A percentile compares a stretch with the other conserved stretches of the same genome.
Evolutionary conservation across 2,888 invertebrate species (phyloP).

Genomic region (Unio delphinus): DNA sequence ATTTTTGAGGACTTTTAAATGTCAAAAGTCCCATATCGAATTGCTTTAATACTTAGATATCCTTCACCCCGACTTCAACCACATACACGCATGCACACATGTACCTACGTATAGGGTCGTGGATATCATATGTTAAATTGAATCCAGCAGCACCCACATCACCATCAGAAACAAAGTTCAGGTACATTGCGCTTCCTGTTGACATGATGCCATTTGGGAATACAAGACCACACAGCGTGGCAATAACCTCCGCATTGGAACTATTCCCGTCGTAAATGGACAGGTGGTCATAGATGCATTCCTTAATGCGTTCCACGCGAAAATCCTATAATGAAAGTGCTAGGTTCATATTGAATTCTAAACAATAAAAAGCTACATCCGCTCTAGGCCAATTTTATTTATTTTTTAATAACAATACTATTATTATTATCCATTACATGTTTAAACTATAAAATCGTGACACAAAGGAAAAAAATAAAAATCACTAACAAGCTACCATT

Average conservation of each 20-base stretch:
- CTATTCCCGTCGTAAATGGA: constrained; percentile 42
- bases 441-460: too few species aligned
- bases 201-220: constrained; percentile 49
- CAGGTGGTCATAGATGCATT: constrained; percentile 51
- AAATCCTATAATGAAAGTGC: constrained; percentile 35
- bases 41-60: too few species aligned
- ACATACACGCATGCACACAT: background rate
- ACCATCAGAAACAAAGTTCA: constrained; percentile 49
- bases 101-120: constrained; percentile 32
- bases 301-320: constrained; percentile 40
- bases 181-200: constrained; percentile 26
- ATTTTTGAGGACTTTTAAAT: too few species aligned
- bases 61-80: too few species aligned
- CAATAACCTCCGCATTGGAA: constrained; percentile 18
- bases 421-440: too few species aligned
- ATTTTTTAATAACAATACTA: too few species aligned
- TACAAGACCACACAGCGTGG: constrained; percentile 42
- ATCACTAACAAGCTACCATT: too few species aligned
- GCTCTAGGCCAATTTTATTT: too few species aligned
- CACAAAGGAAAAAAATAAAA: too few species aligned
- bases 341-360: too few species aligned
- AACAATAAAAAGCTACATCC: too few species aligned
- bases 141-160: constrained; percentile 51
- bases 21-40: too few species aligned
- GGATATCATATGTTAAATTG: constrained; percentile 47